phyloP scores from a whole-genome alignment of 2,113 vertebrate genomes.

The Poeciliopsis turrubarensis region DNA sequence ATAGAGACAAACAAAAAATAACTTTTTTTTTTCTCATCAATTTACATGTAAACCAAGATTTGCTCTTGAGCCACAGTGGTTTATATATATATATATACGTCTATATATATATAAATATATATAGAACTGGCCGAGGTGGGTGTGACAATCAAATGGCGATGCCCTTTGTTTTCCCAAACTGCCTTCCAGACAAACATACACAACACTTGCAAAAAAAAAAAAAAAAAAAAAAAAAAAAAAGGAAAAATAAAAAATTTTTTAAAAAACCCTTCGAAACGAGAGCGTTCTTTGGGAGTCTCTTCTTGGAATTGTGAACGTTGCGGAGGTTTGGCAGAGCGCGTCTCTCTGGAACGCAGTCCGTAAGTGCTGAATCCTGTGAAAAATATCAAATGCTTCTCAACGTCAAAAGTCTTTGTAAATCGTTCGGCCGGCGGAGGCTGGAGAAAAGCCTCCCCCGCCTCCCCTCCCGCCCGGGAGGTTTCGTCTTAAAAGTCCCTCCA shows the following conservation, averaged over 20 bases:
- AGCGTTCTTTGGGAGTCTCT: constrained; percentile 75
- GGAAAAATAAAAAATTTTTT: constrained; percentile 11
- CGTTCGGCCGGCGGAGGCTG: constrained; percentile 53
- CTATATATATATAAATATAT: constrained; percentile 66
- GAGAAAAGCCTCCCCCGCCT: constrained; percentile 28
- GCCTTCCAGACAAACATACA: constrained; percentile 16
- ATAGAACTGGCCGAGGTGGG: constrained; percentile 72
- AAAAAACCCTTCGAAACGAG: constrained; percentile 37
- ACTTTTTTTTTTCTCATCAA: constrained; percentile 55
- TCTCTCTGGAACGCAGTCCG: constrained; percentile 64
- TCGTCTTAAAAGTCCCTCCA: constrained; percentile 57
- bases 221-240: constrained; percentile 8
- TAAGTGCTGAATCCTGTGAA: constrained; percentile 67
- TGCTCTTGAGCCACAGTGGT: constrained; percentile 81
- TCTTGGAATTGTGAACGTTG: constrained; percentile 54
- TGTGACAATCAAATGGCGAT: constrained; percentile 67
- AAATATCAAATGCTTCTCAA: constrained; percentile 61
- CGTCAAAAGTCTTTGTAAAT: constrained; percentile 50
- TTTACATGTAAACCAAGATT: constrained; percentile 81
- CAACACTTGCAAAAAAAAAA: constrained; percentile 27
- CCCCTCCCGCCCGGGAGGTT: constrained; percentile 34
- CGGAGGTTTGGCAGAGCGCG: constrained; percentile 61
- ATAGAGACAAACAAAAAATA: constrained; percentile 78
- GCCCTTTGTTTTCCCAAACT: constrained; percentile 49
- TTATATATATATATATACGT: constrained; percentile 29